These are phyloP conservation scores for Otocyon megalotis DNA, from an alignment of 2,113 vertebrate species.

Conservation along the genomic window DNA sequence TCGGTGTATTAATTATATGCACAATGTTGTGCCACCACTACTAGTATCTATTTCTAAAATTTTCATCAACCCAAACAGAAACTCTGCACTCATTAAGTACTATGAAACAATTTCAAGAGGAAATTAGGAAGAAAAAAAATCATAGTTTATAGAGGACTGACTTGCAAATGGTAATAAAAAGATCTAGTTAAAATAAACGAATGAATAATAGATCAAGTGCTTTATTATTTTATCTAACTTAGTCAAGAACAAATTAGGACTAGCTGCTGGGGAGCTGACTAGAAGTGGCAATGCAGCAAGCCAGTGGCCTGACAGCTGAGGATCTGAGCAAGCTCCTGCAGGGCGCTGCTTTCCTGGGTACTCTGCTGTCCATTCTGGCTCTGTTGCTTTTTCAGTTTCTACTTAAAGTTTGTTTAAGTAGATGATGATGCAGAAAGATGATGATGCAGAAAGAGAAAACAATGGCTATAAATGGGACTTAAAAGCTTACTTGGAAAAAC, in stretches of 20 bases:
- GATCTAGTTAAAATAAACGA: neutral
- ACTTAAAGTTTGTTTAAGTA: neutral
- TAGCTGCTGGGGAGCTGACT: neutral
- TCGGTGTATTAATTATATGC: neutral
- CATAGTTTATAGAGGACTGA: neutral
- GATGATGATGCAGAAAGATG: conserved; percentile 9
- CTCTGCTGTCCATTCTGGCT: conserved; percentile 2
- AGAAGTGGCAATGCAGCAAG: neutral
- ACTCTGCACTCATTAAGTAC: neutral
- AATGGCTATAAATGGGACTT: neutral
- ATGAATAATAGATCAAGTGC: neutral
- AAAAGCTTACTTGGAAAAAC: neutral
- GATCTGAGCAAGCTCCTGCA: neutral
- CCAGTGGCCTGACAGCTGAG: neutral
- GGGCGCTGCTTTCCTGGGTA: neutral
- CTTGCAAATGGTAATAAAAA: neutral
- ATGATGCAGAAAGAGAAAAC: conserved; percentile 10
- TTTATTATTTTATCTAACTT: neutral
- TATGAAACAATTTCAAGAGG: neutral
- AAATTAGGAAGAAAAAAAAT: neutral
- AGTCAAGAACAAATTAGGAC: neutral
- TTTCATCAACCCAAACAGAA: neutral
- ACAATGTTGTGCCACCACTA: neutral
- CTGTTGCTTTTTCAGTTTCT: neutral
- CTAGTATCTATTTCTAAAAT: neutral